phyloP scores from a whole-genome alignment of 2,888 invertebrate species.

The Megalurothrips usitatus region DNA sequence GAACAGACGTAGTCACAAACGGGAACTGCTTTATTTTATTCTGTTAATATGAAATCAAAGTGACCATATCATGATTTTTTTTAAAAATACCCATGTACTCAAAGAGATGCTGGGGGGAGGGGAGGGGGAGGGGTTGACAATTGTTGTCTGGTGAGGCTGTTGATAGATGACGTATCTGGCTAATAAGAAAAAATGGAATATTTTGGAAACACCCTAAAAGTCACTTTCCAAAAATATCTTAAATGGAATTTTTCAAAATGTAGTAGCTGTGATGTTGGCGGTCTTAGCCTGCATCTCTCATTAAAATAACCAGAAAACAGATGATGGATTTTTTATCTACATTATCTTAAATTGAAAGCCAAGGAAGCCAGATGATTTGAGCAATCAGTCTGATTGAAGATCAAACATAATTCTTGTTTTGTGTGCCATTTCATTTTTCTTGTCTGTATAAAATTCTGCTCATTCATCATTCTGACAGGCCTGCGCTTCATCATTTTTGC shows the following conservation, averaged over 20 bases:
- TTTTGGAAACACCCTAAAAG: background rate
- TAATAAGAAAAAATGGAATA: background rate
- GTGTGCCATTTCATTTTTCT: conserved; percentile 7
- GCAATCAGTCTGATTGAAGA: background rate
- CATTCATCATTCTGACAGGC: background rate
- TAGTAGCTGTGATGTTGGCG: background rate
- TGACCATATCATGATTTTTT: background rate
- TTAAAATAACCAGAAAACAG: background rate
- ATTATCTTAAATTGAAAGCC: background rate
- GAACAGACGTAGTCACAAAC: too few species aligned
- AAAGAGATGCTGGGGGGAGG: background rate
- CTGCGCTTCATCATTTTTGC: background rate
- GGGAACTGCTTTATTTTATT: too few species aligned
- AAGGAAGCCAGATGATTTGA: background rate
- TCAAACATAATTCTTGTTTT: background rate
- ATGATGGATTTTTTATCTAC: background rate
- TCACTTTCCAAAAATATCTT: background rate
- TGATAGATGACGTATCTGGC: background rate
- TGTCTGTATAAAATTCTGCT: background rate
- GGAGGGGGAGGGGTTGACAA: background rate
- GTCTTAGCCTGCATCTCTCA: background rate
- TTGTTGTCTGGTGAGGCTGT: background rate
- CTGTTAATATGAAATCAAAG: background rate
- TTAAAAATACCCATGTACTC: background rate
- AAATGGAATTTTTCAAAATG: background rate